Evolutionary conservation across 2,888 invertebrate genomes (phyloP).

Genomic region (Steinernema carpocapsae): DNA sequence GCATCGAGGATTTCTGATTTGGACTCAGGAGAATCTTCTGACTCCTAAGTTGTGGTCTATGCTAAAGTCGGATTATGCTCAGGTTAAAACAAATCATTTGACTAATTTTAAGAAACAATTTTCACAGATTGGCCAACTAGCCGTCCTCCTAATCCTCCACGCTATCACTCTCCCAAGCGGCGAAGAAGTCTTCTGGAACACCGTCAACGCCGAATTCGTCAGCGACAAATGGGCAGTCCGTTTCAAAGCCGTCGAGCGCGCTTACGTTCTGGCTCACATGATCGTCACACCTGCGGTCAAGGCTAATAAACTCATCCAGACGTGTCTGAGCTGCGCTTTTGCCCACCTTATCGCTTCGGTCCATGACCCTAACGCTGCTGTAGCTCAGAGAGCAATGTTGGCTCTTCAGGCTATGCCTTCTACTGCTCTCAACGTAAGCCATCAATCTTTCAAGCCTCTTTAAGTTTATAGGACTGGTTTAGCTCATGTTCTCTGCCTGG

Average conservation of each 20-base stretch:
- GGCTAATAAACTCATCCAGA: conserved; percentile 81
- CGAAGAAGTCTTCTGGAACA: conserved; percentile 90
- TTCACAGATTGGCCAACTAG: conserved; percentile 84
- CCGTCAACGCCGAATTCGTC: conserved; percentile 93
- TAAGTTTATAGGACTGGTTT: conserved; percentile 20
- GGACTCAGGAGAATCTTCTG: conserved; percentile 83
- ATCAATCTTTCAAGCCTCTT: background rate
- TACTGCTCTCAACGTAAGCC: conserved; percentile 51
- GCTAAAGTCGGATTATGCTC: conserved; percentile 64
- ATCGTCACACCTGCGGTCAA: conserved; percentile 87
- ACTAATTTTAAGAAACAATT: conserved; percentile 72
- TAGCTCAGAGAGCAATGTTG: conserved; percentile 78
- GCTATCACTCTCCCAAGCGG: conserved; percentile 92
- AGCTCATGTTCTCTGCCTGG: conserved; percentile 88
- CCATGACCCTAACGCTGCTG: conserved; percentile 92
- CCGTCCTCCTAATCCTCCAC: conserved; percentile 89
- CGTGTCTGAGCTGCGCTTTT: conserved; percentile 92
- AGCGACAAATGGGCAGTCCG: conserved; percentile 85
- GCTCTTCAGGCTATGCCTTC: conserved; percentile 63
- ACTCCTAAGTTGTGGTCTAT: conserved; percentile 80
- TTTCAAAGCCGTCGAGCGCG: conserved; percentile 92
- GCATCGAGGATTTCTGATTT: conserved; percentile 73
- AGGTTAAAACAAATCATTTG: conserved; percentile 46
- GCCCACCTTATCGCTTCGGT: conserved; percentile 93
- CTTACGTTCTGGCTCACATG: conserved; percentile 87